phyloP scores from a whole-genome alignment of 1,140 invertebrate genomes.

The Teleogryllus occipitalis region DNA sequence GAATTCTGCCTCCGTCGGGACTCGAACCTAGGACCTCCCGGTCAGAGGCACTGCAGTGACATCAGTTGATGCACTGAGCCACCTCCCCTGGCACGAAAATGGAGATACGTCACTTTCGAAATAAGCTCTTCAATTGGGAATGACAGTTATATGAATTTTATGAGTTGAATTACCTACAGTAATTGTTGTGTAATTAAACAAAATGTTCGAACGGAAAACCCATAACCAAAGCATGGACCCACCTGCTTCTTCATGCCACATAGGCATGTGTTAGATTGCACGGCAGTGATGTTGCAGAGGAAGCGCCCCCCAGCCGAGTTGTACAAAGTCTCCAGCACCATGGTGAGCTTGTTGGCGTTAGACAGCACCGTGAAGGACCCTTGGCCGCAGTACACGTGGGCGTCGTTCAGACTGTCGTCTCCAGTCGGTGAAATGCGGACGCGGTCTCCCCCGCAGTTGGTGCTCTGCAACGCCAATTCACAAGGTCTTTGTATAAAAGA shows the following conservation, averaged over 20 bases:
- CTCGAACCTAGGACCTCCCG: no score
- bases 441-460: conserved; percentile 38
- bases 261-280: conserved; percentile 32
- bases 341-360: conserved; percentile 34
- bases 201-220: neutral
- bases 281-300: conserved; percentile 37
- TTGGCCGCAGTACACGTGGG: conserved; percentile 44
- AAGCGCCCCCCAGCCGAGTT: conserved; percentile 40
- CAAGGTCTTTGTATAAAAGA: no score
- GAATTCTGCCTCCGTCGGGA: no score
- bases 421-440: conserved; percentile 41
- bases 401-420: conserved; percentile 34
- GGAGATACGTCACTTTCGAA: no score
- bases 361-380: conserved; percentile 39
- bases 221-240: conserved; percentile 24
- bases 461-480: conserved; percentile 27
- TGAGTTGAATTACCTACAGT: no score
- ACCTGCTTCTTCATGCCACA: conserved; percentile 50
- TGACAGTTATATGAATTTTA: no score
- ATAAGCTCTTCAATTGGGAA: no score
- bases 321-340: conserved; percentile 36
- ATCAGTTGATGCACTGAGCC: no score
- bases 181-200: neutral
- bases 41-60: no score
- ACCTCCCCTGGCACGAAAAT: no score